Evolutionary conservation across 2,113 vertebrate genomes (phyloP).

Genomic region (Calcarius ornatus): DNA sequence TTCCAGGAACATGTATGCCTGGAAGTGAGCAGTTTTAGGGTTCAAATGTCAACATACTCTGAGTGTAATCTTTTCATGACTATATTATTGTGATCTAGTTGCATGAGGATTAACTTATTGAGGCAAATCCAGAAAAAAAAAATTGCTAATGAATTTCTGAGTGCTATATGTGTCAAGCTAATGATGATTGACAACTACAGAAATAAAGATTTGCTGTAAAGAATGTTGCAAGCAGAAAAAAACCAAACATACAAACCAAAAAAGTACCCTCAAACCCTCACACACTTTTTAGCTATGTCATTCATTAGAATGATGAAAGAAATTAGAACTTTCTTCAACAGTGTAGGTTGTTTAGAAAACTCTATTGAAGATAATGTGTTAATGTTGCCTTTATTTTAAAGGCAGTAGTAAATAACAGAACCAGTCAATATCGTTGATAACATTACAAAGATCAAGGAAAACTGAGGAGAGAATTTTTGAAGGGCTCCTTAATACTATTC

Average conservation of each 20-base stretch:
- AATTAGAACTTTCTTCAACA: not conserved
- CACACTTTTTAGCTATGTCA: not conserved
- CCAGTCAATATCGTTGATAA: not conserved
- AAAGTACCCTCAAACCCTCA: not conserved
- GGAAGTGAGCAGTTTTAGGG: not conserved
- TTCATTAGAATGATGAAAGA: not conserved
- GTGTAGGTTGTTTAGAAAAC: not conserved
- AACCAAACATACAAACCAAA: fast-evolving
- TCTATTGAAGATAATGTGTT: not conserved
- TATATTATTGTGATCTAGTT: too few species aligned
- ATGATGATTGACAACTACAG: not conserved
- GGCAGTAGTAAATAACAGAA: not conserved
- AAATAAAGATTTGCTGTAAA: not conserved
- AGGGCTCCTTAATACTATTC: not conserved
- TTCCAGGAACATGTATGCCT: not conserved
- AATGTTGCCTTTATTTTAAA: not conserved
- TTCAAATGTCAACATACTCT: not conserved
- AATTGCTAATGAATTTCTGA: not conserved
- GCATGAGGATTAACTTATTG: not conserved
- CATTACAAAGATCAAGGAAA: not conserved
- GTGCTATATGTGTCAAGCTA: not conserved
- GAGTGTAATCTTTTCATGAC: not conserved
- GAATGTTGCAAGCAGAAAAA: not conserved
- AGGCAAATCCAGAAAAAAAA: not conserved
- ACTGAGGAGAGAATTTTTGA: not conserved